phyloP scores from a whole-genome alignment of 2,888 invertebrate genomes.

The Sacculina carcini region DNA sequence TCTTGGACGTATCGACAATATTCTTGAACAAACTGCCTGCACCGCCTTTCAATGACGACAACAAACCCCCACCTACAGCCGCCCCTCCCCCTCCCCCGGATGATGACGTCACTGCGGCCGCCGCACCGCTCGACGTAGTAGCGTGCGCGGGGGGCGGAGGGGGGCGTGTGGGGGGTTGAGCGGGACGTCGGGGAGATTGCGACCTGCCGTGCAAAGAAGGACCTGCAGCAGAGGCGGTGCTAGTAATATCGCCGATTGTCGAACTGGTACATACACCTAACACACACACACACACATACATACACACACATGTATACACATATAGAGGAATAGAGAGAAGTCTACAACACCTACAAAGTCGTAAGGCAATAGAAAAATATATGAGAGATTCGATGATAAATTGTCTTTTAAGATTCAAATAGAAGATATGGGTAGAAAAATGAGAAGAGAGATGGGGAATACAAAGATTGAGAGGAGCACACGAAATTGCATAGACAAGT shows the following conservation, averaged over 20 bases:
- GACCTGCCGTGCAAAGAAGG: not conserved
- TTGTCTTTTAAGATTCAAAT: too few species aligned
- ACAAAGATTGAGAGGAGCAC: not conserved
- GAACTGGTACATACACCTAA: too few species aligned
- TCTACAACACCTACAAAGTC: too few species aligned
- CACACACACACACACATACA: too few species aligned
- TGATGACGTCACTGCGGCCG: too few species aligned
- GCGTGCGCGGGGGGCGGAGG: not conserved
- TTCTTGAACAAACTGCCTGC: constrained; percentile 80
- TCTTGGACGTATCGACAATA: constrained; percentile 78
- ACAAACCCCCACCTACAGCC: constrained; percentile 30
- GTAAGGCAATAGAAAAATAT: too few species aligned
- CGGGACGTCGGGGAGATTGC: not conserved
- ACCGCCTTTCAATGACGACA: constrained; percentile 67
- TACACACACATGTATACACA: too few species aligned
- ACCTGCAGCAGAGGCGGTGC: not conserved
- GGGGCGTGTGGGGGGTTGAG: not conserved
- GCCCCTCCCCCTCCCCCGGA: too few species aligned
- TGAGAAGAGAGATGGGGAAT: not conserved
- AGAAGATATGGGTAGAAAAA: not conserved
- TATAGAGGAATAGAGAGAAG: too few species aligned
- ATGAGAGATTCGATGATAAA: too few species aligned
- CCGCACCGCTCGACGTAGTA: too few species aligned
- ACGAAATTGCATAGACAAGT: not conserved
- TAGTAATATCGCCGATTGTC: too few species aligned